A percentile compares a stretch with the other conserved stretches of the same genome.
phyloP scores from a whole-genome alignment of 2,888 invertebrate genomes.

The Lasius platythorax region DNA sequence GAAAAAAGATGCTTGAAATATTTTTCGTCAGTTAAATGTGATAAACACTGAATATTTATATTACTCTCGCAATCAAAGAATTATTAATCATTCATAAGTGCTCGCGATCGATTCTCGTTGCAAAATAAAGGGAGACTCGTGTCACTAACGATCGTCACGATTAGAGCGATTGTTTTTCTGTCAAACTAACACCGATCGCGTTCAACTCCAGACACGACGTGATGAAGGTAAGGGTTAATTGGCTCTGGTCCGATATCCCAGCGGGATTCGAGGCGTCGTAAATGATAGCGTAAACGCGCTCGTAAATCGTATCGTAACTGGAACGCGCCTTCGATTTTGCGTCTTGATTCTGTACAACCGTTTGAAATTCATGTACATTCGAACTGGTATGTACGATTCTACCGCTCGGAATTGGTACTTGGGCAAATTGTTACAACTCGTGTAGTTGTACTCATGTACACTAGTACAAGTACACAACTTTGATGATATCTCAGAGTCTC shows the following conservation, averaged over 20 bases:
- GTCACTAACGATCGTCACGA: neutral
- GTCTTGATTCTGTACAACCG: neutral
- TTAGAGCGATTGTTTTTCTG: neutral
- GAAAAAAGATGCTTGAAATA: neutral
- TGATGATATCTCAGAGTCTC: neutral
- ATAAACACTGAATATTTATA: neutral
- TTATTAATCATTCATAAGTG: neutral
- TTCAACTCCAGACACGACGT: neutral
- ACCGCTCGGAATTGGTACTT: neutral
- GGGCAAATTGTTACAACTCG: neutral
- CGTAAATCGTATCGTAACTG: neutral
- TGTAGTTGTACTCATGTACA: neutral
- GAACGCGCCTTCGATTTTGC: conserved; percentile 1
- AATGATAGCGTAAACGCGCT: conserved; percentile 10
- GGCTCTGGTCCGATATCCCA: neutral
- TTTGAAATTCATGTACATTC: neutral
- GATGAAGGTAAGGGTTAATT: conserved; percentile 7
- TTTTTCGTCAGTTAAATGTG: neutral
- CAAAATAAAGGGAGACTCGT: neutral
- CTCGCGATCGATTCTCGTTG: neutral
- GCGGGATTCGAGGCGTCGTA: neutral
- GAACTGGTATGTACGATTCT: neutral
- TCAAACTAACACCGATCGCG: neutral
- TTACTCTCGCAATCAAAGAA: neutral
- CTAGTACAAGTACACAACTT: neutral